Evolutionary conservation across 2,797 vertebrate genomes (phyloP), one percentile per base, ranked within the genome.

Genomic region (Cuniculus paca): DNA sequence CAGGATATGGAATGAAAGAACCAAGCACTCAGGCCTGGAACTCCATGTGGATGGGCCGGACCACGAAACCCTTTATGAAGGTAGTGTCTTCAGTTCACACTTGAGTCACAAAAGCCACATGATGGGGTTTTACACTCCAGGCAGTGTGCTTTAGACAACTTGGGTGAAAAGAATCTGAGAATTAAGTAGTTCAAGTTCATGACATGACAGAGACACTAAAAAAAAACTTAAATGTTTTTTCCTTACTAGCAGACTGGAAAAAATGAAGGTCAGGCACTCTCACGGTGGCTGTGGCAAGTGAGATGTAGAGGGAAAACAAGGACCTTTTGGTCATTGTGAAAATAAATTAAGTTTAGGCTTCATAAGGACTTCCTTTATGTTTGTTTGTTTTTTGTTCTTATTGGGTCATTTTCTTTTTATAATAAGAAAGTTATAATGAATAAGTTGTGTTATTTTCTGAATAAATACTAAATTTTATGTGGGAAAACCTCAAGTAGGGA

Each of bases 401-500:
- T 34, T 31, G 10, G 84, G 52, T 24, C 24, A 80, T 75, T 82
- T 28, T 82, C 56, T 72, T 88, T 91, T 93, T 39, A 60, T 82
- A 50, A 70, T 11, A 91, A 80, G 68, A 88, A 80, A 58, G 2
- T 42, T 50, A n/a, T 50, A 83, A 83, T 63, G 48, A 83, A 87
- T 61, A 84, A 54, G 12, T 26, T 45, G 26, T 88, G 13, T 34
- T 85, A 9, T 84, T 95, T 95, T 87, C 56, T 93, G 90, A 93
- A 83, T 65, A 92, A 90, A 88, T 17, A 48, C 24, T 88, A 28
- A 19, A 24, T 80, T 92, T 95, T 88, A 70, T 22, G 8, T 88
- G 34, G 90, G 77, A 56, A 90, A 80, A 89, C 34, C 2, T 87
- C n/a, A 82, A 45, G 14, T 52, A 61, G n/a, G 16, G 13, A 58